Percentiles rank a stretch among this genome's conserved stretches.
Evolutionary conservation across 2,113 vertebrate species (phyloP).

Genomic region (Capra hircus): DNA sequence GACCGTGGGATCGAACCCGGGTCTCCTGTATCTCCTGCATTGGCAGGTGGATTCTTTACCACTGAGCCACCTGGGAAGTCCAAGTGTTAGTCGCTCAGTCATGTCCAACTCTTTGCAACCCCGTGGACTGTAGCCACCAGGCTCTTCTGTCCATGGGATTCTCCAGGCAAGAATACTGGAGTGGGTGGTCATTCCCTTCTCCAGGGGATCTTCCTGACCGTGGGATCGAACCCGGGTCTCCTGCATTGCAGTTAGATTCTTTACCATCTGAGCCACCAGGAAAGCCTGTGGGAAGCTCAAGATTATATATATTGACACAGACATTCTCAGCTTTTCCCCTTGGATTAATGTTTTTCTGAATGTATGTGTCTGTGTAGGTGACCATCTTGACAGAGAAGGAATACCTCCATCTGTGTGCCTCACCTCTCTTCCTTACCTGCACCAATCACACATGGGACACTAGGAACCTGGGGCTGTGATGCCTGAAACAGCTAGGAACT

Average conservation of each 20-base stretch:
- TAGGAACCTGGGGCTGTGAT: fast-evolving
- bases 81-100: neutral
- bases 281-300: neutral
- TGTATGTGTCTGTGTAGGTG: neutral
- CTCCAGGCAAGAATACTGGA: neutral
- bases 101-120: neutral
- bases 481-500: neutral
- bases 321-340: neutral
- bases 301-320: neutral
- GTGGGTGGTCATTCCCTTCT: neutral
- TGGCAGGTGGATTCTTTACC: neutral
- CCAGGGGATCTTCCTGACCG: neutral
- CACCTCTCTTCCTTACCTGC: neutral
- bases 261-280: neutral
- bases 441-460: neutral
- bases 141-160: neutral
- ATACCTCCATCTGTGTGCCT: no score
- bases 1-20: fast-evolving
- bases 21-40: neutral
- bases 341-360: neutral
- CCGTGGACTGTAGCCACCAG: neutral
- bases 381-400: neutral
- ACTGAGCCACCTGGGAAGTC: neutral
- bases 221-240: neutral
- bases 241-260: neutral